phyloP scores from a whole-genome alignment of 2,113 vertebrate genomes.

The Phylloscopus trochiloides region DNA sequence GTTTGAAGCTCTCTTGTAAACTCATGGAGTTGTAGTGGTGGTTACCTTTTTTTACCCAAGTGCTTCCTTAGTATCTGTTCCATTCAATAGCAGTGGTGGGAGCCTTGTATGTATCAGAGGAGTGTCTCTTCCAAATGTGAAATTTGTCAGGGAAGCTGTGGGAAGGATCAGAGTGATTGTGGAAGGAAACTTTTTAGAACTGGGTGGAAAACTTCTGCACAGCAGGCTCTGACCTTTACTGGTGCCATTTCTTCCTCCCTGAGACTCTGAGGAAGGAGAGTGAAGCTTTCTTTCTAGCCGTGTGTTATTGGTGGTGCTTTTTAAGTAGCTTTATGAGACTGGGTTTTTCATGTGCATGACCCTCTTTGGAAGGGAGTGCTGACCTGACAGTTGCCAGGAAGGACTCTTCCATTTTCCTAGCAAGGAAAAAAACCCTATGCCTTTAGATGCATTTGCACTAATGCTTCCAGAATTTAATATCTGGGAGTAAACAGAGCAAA shows the following conservation, averaged over 20 bases:
- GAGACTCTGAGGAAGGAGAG: neutral
- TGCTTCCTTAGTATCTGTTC: neutral
- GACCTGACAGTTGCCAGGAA: neutral
- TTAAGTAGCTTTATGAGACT: neutral
- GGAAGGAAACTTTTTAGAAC: neutral
- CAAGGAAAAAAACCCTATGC: neutral
- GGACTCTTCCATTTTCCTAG: neutral
- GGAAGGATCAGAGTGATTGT: neutral
- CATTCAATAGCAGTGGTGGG: neutral
- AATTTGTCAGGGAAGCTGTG: neutral
- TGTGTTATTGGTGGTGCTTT: neutral
- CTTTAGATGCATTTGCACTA: neutral
- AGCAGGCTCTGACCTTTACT: neutral
- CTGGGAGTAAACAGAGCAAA: neutral
- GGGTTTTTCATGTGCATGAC: neutral
- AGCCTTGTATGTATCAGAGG: neutral
- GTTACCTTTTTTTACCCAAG: fast-evolving
- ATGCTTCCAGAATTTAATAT: neutral
- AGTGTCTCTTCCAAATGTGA: neutral
- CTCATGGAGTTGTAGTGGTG: no score
- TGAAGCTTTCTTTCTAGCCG: neutral
- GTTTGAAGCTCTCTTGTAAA: neutral
- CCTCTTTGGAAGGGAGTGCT: neutral
- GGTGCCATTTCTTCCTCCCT: neutral
- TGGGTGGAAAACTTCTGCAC: neutral